Conservation (phyloP, 2,113 vertebrate species). For the Carollia perspicillata region DNA sequence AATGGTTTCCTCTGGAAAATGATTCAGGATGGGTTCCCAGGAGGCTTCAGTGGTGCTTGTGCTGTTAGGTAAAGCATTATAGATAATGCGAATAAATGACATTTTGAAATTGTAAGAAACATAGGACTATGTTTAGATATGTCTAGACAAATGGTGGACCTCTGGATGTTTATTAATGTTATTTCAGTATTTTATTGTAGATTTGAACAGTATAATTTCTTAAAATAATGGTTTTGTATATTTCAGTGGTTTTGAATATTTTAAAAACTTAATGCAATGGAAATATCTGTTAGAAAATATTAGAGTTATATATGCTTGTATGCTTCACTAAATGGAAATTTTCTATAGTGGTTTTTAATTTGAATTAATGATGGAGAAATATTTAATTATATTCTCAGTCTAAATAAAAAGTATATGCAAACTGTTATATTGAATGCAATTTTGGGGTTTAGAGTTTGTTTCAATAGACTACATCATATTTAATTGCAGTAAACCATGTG, state of each 20-base stretch:
- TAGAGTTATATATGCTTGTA: neutral
- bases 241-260: neutral
- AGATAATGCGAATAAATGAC: constrained; percentile 3
- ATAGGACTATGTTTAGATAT: neutral
- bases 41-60: neutral
- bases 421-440: constrained; percentile 2
- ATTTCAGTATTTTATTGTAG: constrained; percentile 28
- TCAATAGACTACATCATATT: neutral
- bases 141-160: neutral
- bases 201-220: neutral
- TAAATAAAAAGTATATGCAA: neutral
- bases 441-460: neutral
- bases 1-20: neutral
- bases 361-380: constrained; percentile 15
- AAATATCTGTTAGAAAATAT: constrained; percentile 31
- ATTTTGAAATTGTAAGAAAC: neutral
- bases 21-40: neutral
- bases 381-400: constrained; percentile 18
- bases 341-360: constrained; percentile 26
- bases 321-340: constrained; percentile 19
- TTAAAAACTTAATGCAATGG: neutral
- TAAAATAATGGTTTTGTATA: neutral
- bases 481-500: neutral
- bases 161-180: constrained; percentile 24
- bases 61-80: constrained; percentile 13